Conservation (phyloP, 2,797 vertebrate genomes). For the Xyrichtys novacula region DNA sequence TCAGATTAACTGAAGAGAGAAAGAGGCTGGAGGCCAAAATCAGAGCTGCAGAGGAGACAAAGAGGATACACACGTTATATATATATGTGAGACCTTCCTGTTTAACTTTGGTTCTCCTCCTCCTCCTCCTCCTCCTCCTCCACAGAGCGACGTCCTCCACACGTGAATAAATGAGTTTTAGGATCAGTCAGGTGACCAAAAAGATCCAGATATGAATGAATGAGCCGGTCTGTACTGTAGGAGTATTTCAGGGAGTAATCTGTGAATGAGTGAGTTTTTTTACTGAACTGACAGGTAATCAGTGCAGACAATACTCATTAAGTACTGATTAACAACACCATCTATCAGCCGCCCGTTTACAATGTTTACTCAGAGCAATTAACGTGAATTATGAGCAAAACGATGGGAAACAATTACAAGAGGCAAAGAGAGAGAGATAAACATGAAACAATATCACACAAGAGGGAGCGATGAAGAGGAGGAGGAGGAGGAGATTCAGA, state of each 20-base stretch:
- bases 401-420: background rate
- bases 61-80: too few relatives aligned
- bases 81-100: too few relatives aligned
- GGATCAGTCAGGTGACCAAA: background rate
- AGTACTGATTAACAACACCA: slow-evolving; percentile 11
- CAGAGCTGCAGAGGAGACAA: background rate
- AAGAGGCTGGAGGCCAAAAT: background rate
- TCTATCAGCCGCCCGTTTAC: slow-evolving; percentile 6
- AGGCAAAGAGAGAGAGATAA: slow-evolving; percentile 14
- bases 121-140: too few relatives aligned
- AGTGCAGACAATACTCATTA: slow-evolving; percentile 29
- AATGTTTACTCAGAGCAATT: slow-evolving; percentile 5
- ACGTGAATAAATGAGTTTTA: too few relatives aligned
- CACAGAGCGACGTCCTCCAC: too few relatives aligned
- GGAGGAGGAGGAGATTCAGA: too few relatives aligned
- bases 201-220: background rate
- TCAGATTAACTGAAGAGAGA: slow-evolving; percentile 49
- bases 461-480: background rate
- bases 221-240: slow-evolving; percentile 4
- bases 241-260: slow-evolving; percentile 6
- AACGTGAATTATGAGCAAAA: slow-evolving; percentile 17
- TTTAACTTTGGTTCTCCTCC: too few relatives aligned
- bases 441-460: too few relatives aligned
- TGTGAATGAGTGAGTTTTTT: slow-evolving; percentile 27
- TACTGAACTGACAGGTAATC: slow-evolving; percentile 28